Evolutionary conservation across 2,797 vertebrate genomes (phyloP).

Genomic region (Coregonus sp.): DNA sequence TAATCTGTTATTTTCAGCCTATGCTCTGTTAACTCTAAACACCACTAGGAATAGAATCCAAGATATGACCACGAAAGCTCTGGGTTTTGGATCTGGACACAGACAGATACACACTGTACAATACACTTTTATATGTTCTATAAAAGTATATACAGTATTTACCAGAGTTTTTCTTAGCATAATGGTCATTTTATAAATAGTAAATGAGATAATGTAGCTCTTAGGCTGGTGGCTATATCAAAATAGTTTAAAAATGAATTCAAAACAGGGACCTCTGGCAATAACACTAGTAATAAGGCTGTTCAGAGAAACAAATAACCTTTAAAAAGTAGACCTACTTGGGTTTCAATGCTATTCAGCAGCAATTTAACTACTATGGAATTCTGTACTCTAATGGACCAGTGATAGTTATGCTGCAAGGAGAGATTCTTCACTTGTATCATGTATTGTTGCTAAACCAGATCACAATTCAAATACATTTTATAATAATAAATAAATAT

Average conservation of each 20-base stretch:
- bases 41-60: constrained; percentile 30
- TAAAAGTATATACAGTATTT: constrained; percentile 35
- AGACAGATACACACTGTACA: constrained; percentile 36
- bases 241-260: constrained; percentile 38
- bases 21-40: constrained; percentile 48
- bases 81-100: constrained; percentile 33
- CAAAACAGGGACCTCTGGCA: constrained; percentile 22
- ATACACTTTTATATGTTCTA: constrained; percentile 42
- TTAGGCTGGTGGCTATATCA: constrained; percentile 45
- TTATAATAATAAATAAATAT: no score
- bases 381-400: constrained; percentile 32
- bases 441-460: background rate
- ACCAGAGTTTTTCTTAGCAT: constrained; percentile 35
- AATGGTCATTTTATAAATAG: constrained; percentile 47
- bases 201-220: constrained; percentile 45
- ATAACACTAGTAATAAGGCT: constrained; percentile 42
- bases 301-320: constrained; percentile 40
- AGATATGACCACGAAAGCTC: constrained; percentile 35
- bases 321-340: constrained; percentile 19
- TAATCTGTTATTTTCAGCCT: constrained; percentile 34
- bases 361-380: constrained; percentile 22
- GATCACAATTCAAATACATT: constrained; percentile 1
- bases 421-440: constrained; percentile 3
- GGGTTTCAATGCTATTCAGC: constrained; percentile 37
- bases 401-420: constrained; percentile 10